Conservation (phyloP, 2,113 vertebrate species). For the Orientallactaga bullata region DNA sequence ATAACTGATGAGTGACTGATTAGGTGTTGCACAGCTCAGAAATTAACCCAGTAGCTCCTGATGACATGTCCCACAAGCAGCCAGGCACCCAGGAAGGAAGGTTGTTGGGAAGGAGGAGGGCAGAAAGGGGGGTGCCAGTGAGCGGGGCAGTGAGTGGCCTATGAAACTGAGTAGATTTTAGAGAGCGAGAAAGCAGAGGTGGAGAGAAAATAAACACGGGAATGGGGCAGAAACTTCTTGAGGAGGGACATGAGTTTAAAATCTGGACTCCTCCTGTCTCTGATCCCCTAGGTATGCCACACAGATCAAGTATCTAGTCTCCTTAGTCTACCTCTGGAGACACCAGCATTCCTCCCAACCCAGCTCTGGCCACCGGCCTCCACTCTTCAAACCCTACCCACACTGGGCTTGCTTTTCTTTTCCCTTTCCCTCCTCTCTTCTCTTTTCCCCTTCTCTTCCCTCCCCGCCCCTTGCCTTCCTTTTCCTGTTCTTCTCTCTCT, state of each 20-base stretch:
- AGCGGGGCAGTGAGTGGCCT: rapidly evolving
- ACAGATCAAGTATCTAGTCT: background rate
- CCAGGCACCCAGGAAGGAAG: background rate
- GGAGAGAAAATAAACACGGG: background rate
- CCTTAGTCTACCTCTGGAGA: background rate
- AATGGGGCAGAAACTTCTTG: no score
- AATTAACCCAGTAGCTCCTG: background rate
- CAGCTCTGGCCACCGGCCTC: background rate
- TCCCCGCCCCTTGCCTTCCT: no score
- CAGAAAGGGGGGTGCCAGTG: background rate
- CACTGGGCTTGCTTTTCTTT: background rate
- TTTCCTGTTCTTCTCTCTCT: no score
- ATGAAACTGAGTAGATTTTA: background rate
- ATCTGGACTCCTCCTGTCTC: background rate
- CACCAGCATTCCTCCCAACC: background rate
- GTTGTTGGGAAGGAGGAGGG: background rate
- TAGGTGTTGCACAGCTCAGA: background rate
- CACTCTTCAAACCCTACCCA: background rate
- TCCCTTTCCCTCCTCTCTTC: background rate
- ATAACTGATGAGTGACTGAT: background rate
- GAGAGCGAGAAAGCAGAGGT: background rate
- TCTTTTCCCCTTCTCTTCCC: no score
- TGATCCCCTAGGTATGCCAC: background rate
- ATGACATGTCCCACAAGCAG: background rate
- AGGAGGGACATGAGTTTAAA: background rate